Evolutionary conservation across 1,140 invertebrate genomes (phyloP).

Genomic region (Muscidifurax raptorellus): DNA sequence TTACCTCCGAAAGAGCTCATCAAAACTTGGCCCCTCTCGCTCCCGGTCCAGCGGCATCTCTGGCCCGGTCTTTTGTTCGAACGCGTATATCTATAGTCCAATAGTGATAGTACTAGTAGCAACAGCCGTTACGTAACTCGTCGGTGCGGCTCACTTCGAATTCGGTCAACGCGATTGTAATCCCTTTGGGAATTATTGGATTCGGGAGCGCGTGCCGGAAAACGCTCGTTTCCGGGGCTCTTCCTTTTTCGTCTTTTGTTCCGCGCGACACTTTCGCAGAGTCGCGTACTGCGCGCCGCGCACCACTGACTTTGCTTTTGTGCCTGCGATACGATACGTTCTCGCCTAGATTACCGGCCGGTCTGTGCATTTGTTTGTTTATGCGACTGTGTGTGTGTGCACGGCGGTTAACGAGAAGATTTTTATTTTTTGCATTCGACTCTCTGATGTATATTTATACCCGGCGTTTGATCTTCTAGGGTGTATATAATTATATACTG

Average conservation of each 20-base stretch:
- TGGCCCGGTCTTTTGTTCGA: not conserved
- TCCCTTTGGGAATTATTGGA: conserved; percentile 47
- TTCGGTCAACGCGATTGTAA: conserved; percentile 34
- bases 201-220: conserved; percentile 24
- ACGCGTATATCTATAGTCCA: not conserved
- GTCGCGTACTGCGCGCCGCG: not conserved
- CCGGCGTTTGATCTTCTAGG: no score
- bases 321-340: not conserved
- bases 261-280: not conserved
- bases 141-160: not conserved
- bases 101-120: not conserved
- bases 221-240: conserved; percentile 34
- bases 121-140: not conserved
- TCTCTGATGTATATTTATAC: no score
- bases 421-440: no score
- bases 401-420: no score
- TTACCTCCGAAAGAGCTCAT: conserved; percentile 14
- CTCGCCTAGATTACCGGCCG: not conserved
- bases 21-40: conserved; percentile 18
- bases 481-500: no score
- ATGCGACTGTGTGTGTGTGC: not conserved
- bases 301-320: not conserved
- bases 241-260: conserved; percentile 12
- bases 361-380: no score
- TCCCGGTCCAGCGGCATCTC: not conserved